These are phyloP conservation scores for Columba janthina DNA, from an alignment of 2,113 vertebrate species.

Conservation along the genomic window DNA sequence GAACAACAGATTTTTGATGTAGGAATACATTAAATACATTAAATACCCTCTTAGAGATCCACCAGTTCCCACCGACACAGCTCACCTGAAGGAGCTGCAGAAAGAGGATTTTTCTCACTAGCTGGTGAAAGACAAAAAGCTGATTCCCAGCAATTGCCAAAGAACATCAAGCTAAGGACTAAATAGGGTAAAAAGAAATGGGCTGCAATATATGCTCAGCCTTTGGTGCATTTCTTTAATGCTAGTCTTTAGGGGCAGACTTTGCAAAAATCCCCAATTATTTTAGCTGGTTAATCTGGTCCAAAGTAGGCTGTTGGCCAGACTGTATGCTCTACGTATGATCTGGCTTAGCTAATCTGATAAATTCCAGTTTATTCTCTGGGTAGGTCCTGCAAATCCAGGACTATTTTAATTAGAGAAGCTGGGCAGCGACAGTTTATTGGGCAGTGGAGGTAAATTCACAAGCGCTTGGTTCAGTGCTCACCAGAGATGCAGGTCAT, in stretches of 20 bases:
- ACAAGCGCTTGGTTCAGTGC: slow-evolving; percentile 24
- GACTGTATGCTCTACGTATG: slow-evolving; percentile 49
- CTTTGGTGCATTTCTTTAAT: slow-evolving; percentile 60
- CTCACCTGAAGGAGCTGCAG: background rate
- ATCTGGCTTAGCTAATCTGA: slow-evolving; percentile 70
- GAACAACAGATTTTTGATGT: background rate
- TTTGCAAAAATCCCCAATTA: slow-evolving; percentile 72
- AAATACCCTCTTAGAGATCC: background rate
- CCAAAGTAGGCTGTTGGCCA: slow-evolving; percentile 70
- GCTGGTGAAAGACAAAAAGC: slow-evolving; percentile 30
- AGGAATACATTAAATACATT: background rate
- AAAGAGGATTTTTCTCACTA: background rate
- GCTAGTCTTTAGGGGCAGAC: slow-evolving; percentile 66
- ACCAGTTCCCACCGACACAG: background rate
- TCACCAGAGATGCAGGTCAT: slow-evolving; percentile 47
- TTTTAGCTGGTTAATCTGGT: slow-evolving; percentile 71
- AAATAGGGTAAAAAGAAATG: slow-evolving; percentile 44
- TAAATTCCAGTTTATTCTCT: slow-evolving; percentile 70
- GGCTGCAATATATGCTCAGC: slow-evolving; percentile 31
- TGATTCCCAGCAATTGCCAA: slow-evolving; percentile 21
- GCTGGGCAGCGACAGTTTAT: slow-evolving; percentile 45
- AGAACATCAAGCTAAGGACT: slow-evolving; percentile 40
- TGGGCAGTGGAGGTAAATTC: slow-evolving; percentile 59
- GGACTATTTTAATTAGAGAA: slow-evolving; percentile 71
- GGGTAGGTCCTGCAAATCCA: slow-evolving; percentile 66